Percentiles rank a stretch among this genome's conserved stretches.
Evolutionary conservation across 2,888 invertebrate species (phyloP).

Genomic region (Barypeithes pellucidus): DNA sequence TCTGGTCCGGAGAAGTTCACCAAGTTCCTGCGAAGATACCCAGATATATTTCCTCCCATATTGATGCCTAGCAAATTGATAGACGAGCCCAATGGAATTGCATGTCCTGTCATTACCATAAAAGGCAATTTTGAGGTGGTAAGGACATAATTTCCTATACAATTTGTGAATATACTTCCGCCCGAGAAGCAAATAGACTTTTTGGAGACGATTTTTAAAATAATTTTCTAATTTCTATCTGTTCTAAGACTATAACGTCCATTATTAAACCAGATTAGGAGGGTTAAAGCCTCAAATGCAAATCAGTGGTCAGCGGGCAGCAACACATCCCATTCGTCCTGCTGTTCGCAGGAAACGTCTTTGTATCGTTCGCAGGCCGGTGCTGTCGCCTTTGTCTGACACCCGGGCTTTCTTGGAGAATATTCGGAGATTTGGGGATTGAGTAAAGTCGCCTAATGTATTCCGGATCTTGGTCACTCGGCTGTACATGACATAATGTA

Average conservation of each 20-base stretch:
- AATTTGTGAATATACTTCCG: too few species aligned
- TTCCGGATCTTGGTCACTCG: constrained; percentile 64
- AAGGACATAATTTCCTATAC: too few species aligned
- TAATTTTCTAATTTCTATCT: not conserved
- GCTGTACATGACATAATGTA: constrained; percentile 64
- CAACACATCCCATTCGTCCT: constrained; percentile 34
- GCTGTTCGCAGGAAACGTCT: constrained; percentile 42
- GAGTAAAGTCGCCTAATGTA: constrained; percentile 63
- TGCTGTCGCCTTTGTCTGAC: constrained; percentile 40
- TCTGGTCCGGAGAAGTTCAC: too few species aligned
- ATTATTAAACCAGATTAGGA: constrained; percentile 45
- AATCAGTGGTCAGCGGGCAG: constrained; percentile 50
- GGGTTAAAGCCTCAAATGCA: constrained; percentile 49
- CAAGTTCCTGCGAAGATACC: too few species aligned
- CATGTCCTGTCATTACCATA: too few species aligned
- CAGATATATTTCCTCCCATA: too few species aligned
- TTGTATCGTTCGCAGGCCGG: constrained; percentile 44
- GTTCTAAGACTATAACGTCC: constrained; percentile 23
- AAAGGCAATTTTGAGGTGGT: too few species aligned
- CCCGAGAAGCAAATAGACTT: too few species aligned
- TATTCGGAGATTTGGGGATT: constrained; percentile 55
- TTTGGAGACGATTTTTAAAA: too few species aligned
- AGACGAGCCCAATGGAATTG: too few species aligned
- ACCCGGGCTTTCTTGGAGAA: constrained; percentile 48
- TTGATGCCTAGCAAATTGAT: too few species aligned